Evolutionary conservation across 2,888 invertebrate species (phyloP), one percentile per base, ranked within the genome.

Genomic region (Trissonchulus latispiculum): DNA sequence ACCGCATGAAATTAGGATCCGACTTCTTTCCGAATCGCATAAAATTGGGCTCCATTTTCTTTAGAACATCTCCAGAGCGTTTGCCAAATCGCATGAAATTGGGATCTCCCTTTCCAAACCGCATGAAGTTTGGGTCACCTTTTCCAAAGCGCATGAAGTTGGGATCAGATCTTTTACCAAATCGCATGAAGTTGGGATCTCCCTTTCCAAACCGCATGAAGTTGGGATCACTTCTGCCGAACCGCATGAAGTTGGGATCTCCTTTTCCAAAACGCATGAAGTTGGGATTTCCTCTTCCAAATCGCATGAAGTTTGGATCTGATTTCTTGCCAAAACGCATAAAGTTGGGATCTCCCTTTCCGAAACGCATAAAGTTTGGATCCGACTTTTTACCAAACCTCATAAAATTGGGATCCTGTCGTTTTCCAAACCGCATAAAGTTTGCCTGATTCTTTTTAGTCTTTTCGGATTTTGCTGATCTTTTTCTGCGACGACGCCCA

Each of bases 61-160:
- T n/a, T n/a, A n/a, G n/a, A n/a, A n/a, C n/a, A 32, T 80, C 70
- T 35, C 79, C 78, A 18, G 8, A 15, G 8, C 66, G 8, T 64
- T 64, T 64, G 8, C 66, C 66, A 64, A 64, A 64, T 33, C 66
- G 66, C 32, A 64, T 64, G 18, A 64, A 64, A 15, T 64, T 8
- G 8, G 66, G 66, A 75, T 78, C 78, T 80, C 76, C 48, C 36
- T 78, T 77, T 23, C 78, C 78, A 71, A 78, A 78, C 15, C 78
- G 75, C 31, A 78, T 70, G 69, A 81, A 81, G 72, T 80, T 80
- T 71, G 80, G 80, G 3, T 70, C 77, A 66, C 77, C 72, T 75
- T 79, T 80, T 70, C 81, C 81, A 73, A 81, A 81, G 3, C 81
- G 76, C 70, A 81, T 75, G 76, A 81, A 81, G 76, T 81, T 81